Evolutionary conservation across 2,113 vertebrate genomes (phyloP), one percentile per base, ranked within the genome.

Genomic region (Polypterus bichir): DNA sequence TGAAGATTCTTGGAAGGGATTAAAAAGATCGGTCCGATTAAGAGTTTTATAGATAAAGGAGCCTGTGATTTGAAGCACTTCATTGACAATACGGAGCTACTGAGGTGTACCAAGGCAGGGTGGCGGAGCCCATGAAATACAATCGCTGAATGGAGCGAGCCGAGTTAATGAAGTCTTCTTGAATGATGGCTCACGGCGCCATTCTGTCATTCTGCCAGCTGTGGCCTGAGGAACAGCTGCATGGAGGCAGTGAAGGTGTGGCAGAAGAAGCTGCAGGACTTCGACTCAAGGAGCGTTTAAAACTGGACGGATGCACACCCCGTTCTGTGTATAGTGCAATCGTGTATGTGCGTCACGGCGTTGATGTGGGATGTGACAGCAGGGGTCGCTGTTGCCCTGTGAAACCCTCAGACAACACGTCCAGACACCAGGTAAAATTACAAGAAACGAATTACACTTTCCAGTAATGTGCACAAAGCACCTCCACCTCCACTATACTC

Each of bases 21-120:
- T 73, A 77, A 63, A 70, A 64, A 72, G 68, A 69, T 69, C 65
- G 72, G 53, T 59, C 61, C 68, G 73, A 75, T 70, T 66, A 65
- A 61, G 66, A 66, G 64, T 62, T 69, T 59, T 62, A n/a, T 57
- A 66, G 63, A 73, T 69, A 75, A 70, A 77, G 70, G 64, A 61
- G 60, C 71, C 61, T 75, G 71, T 72, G 71, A 71, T 65, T 51
- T 47, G 46, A 8, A 58, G 60, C 64, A 63, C 72, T 64, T 54
- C 54, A 63, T 73, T 77, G 68, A 71, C 10, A 62, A 54, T 52
- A 3, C 46, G 57, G 51, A 47, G 68, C 67, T 71, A 72, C 71
- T 66, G 70, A 70, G 71, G 65, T 61, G 66, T 46, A 64, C 71
- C 59, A 48, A 67, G 72, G 64, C 68, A 73, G 64, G 59, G 62